Evolutionary conservation across 2,888 invertebrate species (phyloP), one percentile per base, ranked within the genome.

Genomic region (Xestia sexstrigata): DNA sequence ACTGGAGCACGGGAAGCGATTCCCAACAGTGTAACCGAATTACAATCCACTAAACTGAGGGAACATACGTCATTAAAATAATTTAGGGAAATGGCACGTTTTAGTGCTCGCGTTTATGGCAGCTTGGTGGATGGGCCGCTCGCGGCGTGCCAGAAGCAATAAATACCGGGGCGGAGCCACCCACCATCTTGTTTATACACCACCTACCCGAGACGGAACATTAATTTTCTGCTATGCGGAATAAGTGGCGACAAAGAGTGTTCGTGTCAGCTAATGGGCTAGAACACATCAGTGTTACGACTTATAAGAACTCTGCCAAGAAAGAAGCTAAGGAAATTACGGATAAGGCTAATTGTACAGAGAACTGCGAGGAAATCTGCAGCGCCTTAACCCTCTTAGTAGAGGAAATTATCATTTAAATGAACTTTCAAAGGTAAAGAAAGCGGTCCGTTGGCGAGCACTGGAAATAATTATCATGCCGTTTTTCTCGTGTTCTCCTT

Each of bases 21-120:
- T 90, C 89, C 89, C 90, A 89, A 90, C 91, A 90, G 87, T 87
- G 90, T 91, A 92, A 93, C 92, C 91, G 91, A 93, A 93, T 94
- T 93, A 94, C 93, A 93, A 92, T 93, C 92, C 89, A 92, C 91
- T 93, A 93, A 94, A 93, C 89, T 88, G 88, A 90, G 89, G 86
- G 92, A 93, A 91, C 92, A 93, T 94, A 93, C 93, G 92, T 94
- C 94, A 94, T 95, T 94, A 93, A 95, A 95, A 94, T 95, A 94
- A 95, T 95, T 94, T 94, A 93, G 93, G 93, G 91, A 94, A 95
- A 95, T 93, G 91, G 93, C 93, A 94, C 93, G 93, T 94, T 95
- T 94, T 93, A 94, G 92, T 94, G 92, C 91, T 92, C 91, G 92
- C 93, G 91, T 95, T 95, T 94, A 95, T 94, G 93, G 93, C 91